phyloP scores from a whole-genome alignment of 2,797 vertebrate species.

The Nasua narica region DNA sequence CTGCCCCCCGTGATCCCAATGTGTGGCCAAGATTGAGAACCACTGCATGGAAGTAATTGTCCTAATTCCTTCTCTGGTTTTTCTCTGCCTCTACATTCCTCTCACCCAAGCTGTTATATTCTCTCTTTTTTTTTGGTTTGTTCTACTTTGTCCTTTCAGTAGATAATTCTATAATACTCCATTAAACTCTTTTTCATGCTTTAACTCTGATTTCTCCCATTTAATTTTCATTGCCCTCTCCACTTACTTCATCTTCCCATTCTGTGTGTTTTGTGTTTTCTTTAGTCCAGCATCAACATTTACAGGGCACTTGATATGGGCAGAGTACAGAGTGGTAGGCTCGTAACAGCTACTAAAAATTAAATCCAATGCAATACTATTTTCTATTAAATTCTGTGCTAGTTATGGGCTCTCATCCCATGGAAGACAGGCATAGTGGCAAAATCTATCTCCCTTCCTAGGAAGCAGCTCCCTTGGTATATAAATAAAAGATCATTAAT shows the following conservation, averaged over 20 bases:
- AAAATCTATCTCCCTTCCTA: conserved; percentile 31
- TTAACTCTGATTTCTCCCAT: conserved; percentile 47
- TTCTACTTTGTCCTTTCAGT: conserved; percentile 31
- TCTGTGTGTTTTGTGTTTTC: conserved; percentile 36
- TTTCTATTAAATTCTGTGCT: conserved; percentile 33
- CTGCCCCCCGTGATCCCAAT: neutral
- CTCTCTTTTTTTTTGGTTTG: neutral
- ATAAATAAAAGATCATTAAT: conserved; percentile 46
- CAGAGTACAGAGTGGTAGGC: neutral
- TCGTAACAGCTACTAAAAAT: conserved; percentile 54
- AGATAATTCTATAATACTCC: conserved; percentile 35
- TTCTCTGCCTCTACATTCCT: neutral
- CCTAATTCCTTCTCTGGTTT: neutral
- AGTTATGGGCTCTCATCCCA: conserved; percentile 23
- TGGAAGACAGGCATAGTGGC: conserved; percentile 46
- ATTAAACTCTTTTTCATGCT: conserved; percentile 35
- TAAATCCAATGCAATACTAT: conserved; percentile 7
- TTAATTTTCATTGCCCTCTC: conserved; percentile 15
- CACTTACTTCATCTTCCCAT: conserved; percentile 41
- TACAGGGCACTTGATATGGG: neutral
- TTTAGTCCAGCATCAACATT: conserved; percentile 26
- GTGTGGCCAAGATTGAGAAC: neutral
- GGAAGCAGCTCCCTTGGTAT: conserved; percentile 22
- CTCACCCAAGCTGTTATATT: neutral
- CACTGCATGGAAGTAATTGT: neutral